Evolutionary conservation across 2,797 vertebrate genomes (phyloP).

Genomic region (Limnodromus scolopaceus): DNA sequence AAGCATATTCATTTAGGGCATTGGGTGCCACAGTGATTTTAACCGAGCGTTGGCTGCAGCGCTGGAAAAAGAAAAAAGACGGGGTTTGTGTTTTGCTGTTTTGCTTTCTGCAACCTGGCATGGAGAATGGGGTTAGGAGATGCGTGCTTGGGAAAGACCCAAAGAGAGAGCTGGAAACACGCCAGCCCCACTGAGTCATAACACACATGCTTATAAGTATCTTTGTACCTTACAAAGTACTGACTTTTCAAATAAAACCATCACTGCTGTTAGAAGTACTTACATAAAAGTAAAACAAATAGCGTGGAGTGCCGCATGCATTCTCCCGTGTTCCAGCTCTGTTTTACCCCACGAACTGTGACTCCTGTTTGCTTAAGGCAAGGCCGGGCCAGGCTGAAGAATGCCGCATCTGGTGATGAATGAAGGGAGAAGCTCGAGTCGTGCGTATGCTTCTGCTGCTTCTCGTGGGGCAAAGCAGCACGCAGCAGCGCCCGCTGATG

Average conservation of each 20-base stretch:
- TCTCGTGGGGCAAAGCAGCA: not conserved
- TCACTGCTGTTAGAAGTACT: slow-evolving; percentile 45
- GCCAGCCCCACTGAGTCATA: slow-evolving; percentile 55
- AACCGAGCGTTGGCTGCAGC: not conserved
- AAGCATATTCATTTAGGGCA: slow-evolving; percentile 43
- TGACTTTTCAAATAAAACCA: slow-evolving; percentile 57
- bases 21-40: slow-evolving; percentile 45
- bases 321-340: slow-evolving; percentile 20
- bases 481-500: not conserved
- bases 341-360: slow-evolving; percentile 6
- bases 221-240: slow-evolving; percentile 44
- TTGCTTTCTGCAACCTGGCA: slow-evolving; percentile 57
- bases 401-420: not conserved
- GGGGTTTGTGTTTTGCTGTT: slow-evolving; percentile 49
- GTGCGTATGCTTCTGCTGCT: not conserved
- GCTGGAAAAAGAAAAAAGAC: slow-evolving; percentile 54
- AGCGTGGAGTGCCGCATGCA: not conserved
- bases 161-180: slow-evolving; percentile 44
- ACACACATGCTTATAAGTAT: slow-evolving; percentile 44
- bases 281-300: slow-evolving; percentile 55
- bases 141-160: slow-evolving; percentile 60
- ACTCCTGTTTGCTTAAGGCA: slow-evolving; percentile 49
- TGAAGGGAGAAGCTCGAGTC: not conserved
- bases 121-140: slow-evolving; percentile 57
- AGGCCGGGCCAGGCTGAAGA: not conserved